Evolutionary conservation across 2,888 invertebrate species (phyloP).

Genomic region (Chrysotoxum bicinctum): DNA sequence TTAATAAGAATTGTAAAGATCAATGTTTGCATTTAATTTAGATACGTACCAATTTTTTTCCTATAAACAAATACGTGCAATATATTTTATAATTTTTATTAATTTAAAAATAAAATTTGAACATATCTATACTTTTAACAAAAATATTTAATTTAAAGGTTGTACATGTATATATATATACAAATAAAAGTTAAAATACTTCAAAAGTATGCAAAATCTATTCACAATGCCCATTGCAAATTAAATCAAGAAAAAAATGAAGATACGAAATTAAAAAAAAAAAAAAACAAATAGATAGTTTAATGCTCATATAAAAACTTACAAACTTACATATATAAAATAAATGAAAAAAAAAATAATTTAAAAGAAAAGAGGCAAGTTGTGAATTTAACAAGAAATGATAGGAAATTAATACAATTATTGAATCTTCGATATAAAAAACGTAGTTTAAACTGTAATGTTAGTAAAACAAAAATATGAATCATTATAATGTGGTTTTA

Average conservation of each 20-base stretch:
- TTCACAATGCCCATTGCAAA: conserved; percentile 23
- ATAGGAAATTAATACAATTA: conserved; percentile 66
- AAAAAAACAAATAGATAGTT: conserved; percentile 55
- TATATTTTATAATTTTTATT: conserved; percentile 52
- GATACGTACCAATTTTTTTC: not conserved
- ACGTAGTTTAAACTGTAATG: conserved; percentile 60
- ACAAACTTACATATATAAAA: not conserved
- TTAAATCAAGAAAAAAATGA: not conserved
- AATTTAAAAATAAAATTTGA: conserved; percentile 27
- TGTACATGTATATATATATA: conserved; percentile 58
- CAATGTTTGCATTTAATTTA: not conserved
- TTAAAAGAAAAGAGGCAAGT: conserved; percentile 14
- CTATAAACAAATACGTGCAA: conserved; percentile 49
- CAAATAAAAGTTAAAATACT: conserved; percentile 46
- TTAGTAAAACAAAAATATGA: conserved; percentile 43
- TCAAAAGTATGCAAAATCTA: conserved; percentile 55
- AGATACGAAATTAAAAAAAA: conserved; percentile 16
- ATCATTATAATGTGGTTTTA: conserved; percentile 34
- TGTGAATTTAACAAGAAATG: conserved; percentile 21
- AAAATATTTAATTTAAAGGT: conserved; percentile 60
- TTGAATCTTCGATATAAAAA: conserved; percentile 56
- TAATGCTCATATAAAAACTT: conserved; percentile 49
- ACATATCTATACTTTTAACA: conserved; percentile 57
- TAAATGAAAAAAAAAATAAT: not conserved
- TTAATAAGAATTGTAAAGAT: not conserved